A percentile compares a stretch with the other conserved stretches of the same genome.
Conservation (phyloP, 2,113 vertebrate genomes). For the Trochalopteron elliotii region DNA sequence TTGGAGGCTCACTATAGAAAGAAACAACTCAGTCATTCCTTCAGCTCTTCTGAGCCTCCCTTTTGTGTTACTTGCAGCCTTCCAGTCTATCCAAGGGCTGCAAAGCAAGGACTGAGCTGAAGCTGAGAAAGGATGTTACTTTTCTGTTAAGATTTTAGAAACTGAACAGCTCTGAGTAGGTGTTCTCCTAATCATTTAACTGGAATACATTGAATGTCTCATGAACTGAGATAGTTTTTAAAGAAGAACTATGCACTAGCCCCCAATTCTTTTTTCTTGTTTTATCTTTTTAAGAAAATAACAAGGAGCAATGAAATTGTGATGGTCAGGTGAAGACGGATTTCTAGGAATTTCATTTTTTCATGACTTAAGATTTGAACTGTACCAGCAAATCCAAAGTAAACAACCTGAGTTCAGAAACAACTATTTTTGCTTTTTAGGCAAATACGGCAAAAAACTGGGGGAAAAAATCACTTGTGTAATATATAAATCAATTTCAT, state of each 20-base stretch:
- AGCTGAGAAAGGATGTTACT: neutral
- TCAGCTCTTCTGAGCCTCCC: neutral
- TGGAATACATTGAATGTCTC: neutral
- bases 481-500: neutral
- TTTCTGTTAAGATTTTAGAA: neutral
- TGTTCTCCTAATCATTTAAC: neutral
- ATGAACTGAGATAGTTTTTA: neutral
- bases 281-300: neutral
- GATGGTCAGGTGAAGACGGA: neutral
- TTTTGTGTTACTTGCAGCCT: neutral
- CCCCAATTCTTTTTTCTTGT: rapidly evolving
- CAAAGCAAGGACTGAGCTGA: neutral
- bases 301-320: neutral
- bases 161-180: neutral
- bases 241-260: neutral
- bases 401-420: neutral
- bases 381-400: neutral
- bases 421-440: neutral
- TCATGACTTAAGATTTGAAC: neutral
- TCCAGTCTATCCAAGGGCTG: neutral
- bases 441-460: neutral
- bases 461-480: rapidly evolving
- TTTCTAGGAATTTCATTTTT: neutral
- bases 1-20: neutral
- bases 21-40: conserved; percentile 17